Percentiles rank a stretch among this genome's conserved stretches.
phyloP scores from a whole-genome alignment of 2,888 invertebrate genomes.

The Drosophila cyrtoloma region DNA sequence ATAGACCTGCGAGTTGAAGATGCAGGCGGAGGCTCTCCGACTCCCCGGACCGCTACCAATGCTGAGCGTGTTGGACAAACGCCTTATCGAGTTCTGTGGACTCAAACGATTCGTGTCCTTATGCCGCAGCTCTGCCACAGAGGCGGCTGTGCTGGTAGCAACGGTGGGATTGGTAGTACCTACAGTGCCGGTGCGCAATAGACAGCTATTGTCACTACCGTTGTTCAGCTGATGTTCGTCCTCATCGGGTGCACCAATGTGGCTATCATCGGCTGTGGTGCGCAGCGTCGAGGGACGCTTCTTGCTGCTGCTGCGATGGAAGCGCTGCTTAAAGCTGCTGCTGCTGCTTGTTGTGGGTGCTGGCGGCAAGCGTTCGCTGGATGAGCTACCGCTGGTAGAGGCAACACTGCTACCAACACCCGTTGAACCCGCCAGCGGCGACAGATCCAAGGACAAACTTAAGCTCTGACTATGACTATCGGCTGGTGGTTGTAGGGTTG shows the following conservation, averaged over 20 bases:
- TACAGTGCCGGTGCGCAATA: conserved; percentile 69
- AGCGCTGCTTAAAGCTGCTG: conserved; percentile 89
- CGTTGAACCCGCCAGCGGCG: conserved; percentile 26
- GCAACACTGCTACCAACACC: conserved; percentile 30
- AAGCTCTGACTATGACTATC: conserved; percentile 46
- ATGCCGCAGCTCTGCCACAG: conserved; percentile 87
- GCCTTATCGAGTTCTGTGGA: conserved; percentile 89
- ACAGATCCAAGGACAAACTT: conserved; percentile 54
- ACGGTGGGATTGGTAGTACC: conserved; percentile 61
- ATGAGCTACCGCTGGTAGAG: conserved; percentile 70
- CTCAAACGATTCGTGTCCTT: conserved; percentile 89
- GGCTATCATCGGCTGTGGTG: conserved; percentile 27
- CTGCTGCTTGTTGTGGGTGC: conserved; percentile 33
- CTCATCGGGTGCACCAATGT: conserved; percentile 86
- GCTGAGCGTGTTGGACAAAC: conserved; percentile 79
- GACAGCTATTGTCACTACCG: conserved; percentile 90
- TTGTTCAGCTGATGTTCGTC: conserved; percentile 88
- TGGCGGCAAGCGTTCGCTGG: conserved; percentile 60
- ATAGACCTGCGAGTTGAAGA: conserved; percentile 84
- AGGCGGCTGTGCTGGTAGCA: neutral
- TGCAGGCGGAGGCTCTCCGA: conserved; percentile 83
- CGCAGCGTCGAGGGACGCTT: conserved; percentile 84
- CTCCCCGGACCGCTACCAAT: conserved; percentile 78
- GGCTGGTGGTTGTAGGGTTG: conserved; percentile 64
- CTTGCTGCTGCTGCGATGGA: conserved; percentile 89